These are phyloP conservation scores for Onychomys leucogaster DNA, from an alignment of 2,797 vertebrate genomes.

Conservation along the genomic window DNA sequence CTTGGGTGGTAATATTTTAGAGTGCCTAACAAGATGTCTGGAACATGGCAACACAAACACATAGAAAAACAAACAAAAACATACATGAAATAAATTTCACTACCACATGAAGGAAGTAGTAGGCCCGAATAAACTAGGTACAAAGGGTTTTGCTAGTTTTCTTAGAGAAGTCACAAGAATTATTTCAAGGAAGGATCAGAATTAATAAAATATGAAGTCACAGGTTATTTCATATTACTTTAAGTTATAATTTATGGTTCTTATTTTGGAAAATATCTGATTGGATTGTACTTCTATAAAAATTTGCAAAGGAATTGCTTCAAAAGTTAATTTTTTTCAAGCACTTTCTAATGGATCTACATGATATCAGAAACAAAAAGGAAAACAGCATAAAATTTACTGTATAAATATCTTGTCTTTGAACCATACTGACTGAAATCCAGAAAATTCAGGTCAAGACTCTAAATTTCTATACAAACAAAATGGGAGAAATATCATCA, in stretches of 20 bases:
- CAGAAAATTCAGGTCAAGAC: neutral
- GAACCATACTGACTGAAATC: neutral
- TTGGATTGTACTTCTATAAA: neutral
- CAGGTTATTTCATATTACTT: neutral
- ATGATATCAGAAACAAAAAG: neutral
- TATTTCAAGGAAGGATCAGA: slow-evolving; percentile 26
- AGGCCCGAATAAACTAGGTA: neutral
- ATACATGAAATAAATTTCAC: slow-evolving; percentile 73
- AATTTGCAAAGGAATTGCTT: neutral
- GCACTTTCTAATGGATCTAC: neutral
- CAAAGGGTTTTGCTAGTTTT: neutral
- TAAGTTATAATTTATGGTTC: neutral
- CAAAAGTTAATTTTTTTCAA: neutral
- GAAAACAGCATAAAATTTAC: neutral
- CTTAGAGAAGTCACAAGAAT: neutral
- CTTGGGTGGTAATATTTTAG: slow-evolving; percentile 95
- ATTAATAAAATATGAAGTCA: slow-evolving; percentile 42
- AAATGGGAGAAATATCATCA: neutral
- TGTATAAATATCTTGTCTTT: neutral
- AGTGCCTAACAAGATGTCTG: slow-evolving; percentile 94
- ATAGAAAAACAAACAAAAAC: slow-evolving; percentile 84
- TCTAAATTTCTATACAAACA: neutral
- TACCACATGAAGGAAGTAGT: slow-evolving; percentile 57
- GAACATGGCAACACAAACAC: slow-evolving; percentile 83
- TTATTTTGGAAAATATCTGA: slow-evolving; percentile 29